A percentile compares a stretch with the other conserved stretches of the same genome.
These are phyloP conservation scores for Cyanoderma ruficeps DNA, from an alignment of 2,113 vertebrate genomes.

Conservation along the genomic window DNA sequence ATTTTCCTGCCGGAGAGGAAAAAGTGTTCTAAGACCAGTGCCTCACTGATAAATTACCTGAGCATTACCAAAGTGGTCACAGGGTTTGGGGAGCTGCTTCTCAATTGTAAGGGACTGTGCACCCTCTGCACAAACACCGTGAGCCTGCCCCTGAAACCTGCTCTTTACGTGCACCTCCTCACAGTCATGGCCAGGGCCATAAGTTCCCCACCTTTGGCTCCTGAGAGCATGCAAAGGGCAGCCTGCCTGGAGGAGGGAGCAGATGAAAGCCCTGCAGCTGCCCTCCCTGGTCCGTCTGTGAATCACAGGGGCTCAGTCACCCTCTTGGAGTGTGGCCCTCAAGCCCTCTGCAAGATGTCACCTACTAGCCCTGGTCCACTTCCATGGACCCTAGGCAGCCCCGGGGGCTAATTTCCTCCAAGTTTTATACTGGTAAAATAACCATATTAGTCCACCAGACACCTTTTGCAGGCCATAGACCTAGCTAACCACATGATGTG, in stretches of 20 bases:
- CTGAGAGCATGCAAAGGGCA: background rate
- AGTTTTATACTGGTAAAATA: background rate
- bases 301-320: background rate
- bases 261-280: background rate
- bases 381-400: background rate
- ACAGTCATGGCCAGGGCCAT: background rate
- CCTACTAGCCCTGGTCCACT: background rate
- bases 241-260: background rate
- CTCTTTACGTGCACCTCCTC: background rate
- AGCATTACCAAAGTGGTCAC: background rate
- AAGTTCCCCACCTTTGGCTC: background rate
- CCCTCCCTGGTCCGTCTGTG: background rate
- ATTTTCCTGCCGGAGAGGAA: constrained; percentile 5
- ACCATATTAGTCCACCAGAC: background rate
- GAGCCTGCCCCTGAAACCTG: background rate
- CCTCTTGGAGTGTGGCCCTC: background rate
- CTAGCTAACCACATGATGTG: background rate
- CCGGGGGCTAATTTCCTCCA: background rate
- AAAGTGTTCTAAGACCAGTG: background rate
- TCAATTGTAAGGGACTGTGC: background rate
- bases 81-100: background rate
- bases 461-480: background rate
- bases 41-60: constrained; percentile 48
- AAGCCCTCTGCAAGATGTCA: background rate
- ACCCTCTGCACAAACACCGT: background rate